These are phyloP conservation scores for Elgaria multicarinata DNA, from an alignment of 2,113 vertebrate genomes.

Conservation along the genomic window DNA sequence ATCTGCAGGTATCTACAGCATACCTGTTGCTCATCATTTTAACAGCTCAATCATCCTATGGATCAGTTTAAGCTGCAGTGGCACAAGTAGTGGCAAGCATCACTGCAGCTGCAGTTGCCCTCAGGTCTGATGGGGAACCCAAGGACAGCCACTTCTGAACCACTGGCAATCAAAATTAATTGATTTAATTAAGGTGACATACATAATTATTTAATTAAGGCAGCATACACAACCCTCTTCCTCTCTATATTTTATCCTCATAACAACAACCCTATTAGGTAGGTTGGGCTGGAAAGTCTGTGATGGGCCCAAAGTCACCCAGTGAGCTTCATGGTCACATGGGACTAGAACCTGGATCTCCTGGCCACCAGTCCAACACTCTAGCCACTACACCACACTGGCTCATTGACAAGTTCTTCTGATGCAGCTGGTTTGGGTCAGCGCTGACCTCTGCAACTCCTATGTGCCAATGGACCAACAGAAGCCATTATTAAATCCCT, in stretches of 20 bases:
- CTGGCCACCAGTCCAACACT: too few relatives aligned
- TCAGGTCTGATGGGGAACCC: background rate
- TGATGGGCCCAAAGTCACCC: too few relatives aligned
- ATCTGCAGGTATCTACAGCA: constrained; percentile 12
- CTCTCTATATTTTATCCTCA: too few relatives aligned
- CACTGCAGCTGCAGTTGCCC: background rate
- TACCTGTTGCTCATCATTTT: background rate
- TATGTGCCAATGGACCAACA: background rate
- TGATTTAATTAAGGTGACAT: too few relatives aligned
- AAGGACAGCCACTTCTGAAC: background rate
- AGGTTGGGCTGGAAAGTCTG: too few relatives aligned
- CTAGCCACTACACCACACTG: too few relatives aligned
- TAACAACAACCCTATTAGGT: too few relatives aligned
- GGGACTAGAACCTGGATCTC: too few relatives aligned
- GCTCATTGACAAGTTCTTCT: background rate
- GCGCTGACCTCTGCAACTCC: background rate
- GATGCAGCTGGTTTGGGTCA: background rate
- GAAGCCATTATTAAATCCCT: background rate
- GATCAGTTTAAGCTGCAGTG: constrained; percentile 28
- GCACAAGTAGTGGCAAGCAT: background rate
- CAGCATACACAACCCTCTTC: too few relatives aligned
- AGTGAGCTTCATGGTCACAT: too few relatives aligned
- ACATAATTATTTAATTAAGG: too few relatives aligned
- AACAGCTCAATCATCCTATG: constrained; percentile 23
- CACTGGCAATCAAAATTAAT: too few relatives aligned